A percentile compares a stretch with the other conserved stretches of the same genome.
These are phyloP conservation scores for sheep (Ovis aries) DNA, from an alignment of 2,113 vertebrate species.

Conservation along the genomic window ARS-UI_Ramb_v3.0 NC_056072.1:34873001-34873500, in stretches of 20 bases:
- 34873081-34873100: neutral
- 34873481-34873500: constrained; percentile 68
- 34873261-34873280: neutral
- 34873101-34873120: neutral
- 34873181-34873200: neutral
- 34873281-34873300: neutral
- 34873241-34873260: constrained; percentile 32
- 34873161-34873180: neutral
- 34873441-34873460: constrained; percentile 49
- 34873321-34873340: constrained; percentile 45
- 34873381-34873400: constrained; percentile 62
- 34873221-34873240: neutral
- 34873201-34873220: neutral
- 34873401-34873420: constrained; percentile 65
- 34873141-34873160: neutral
- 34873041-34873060: neutral
- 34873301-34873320: constrained; percentile 5
- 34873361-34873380: constrained; percentile 55
- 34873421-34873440: constrained; percentile 59
- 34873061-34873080: neutral
- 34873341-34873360: constrained; percentile 38
- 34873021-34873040: neutral
- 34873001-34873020: neutral
- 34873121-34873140: neutral
- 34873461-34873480: constrained; percentile 38